These are phyloP conservation scores for Yponomeuta plumbellus DNA, from an alignment of 2,888 invertebrate genomes.

Conservation along the genomic window DNA sequence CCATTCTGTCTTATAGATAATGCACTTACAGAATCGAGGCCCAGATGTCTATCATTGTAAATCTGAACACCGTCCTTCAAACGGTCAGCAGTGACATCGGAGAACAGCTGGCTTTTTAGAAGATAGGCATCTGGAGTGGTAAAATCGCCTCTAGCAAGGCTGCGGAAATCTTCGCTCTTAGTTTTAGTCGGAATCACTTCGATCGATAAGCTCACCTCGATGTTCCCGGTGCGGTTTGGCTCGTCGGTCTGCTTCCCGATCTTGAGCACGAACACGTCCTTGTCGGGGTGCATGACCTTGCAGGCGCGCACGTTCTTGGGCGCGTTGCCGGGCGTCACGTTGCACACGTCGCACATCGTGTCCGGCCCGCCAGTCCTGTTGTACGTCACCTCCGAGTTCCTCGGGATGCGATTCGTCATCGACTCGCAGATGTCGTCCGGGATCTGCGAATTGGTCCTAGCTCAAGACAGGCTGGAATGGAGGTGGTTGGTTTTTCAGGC, in stretches of 20 bases:
- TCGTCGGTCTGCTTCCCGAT: slow-evolving; percentile 83
- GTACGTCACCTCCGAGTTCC: slow-evolving; percentile 58
- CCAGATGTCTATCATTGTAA: no score
- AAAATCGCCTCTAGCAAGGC: no score
- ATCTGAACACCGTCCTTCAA: no score
- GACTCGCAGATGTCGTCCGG: slow-evolving; percentile 66
- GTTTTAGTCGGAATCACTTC: no score
- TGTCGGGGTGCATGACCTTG: slow-evolving; percentile 79
- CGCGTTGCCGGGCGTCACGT: slow-evolving; percentile 67
- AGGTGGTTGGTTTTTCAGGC: background rate
- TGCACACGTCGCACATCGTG: slow-evolving; percentile 51
- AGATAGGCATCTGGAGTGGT: no score
- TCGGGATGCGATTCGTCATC: slow-evolving; percentile 47
- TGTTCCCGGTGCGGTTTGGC: slow-evolving; percentile 76
- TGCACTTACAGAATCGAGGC: no score
- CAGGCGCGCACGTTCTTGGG: slow-evolving; percentile 75
- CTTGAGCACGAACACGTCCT: slow-evolving; percentile 82
- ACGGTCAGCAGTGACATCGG: no score
- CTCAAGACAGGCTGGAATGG: background rate
- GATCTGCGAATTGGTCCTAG: slow-evolving; percentile 35
- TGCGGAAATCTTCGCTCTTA: no score
- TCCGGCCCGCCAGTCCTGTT: slow-evolving; percentile 46
- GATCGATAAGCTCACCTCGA: slow-evolving; percentile 68
- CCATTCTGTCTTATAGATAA: no score
- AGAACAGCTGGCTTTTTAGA: no score